Evolutionary conservation across 2,888 invertebrate genomes (phyloP), one percentile per base, ranked within the genome.

Genomic region (Rotaria magnacalcarata): DNA sequence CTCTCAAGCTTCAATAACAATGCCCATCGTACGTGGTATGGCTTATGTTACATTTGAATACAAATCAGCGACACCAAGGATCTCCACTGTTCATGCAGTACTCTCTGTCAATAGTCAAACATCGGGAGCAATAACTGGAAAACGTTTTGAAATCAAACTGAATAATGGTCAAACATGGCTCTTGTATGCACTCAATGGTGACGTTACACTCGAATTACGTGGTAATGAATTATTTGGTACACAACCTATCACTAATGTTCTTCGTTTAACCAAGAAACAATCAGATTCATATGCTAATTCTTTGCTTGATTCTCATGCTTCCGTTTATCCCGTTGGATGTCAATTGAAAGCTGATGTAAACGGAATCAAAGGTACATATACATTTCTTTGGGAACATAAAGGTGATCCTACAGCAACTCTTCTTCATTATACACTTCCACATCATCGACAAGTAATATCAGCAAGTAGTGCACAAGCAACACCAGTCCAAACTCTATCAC

Each of bases 61-160:
- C 34, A 67, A 84, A 14, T 50, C 60, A 21, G 86, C 67, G 7
- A 84, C 60, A 67, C 86, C 86, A 16, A 84, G 41, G 19, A 34
- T 86, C 19, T 60, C 50, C 7, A 84, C 86, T 27, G 50, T 84
- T 21, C 86, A 86, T 56, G 86, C 86, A 21, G 84, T 86, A 52
- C 16, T 86, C 3, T 84, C 47, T 10, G 47, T 86, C 4, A 84
- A 86, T 41, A 56, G 27, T 41, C 58, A 84, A 60, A 84, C 86
- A n/a, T 58, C 56, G 10, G 47, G 67, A 24, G n/a, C 2, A 24
- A 52, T 86, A 16, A 86, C 47, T 24, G 16, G 75, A 7, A 47
- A 75, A 43, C 75, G 75, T 43, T 75, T 75, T 43, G 75, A 75
- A 75, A 43, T 75, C 16, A 21, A 4, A 8, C 24, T 75, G 19